Evolutionary conservation across 2,113 vertebrate species (phyloP).

Genomic region (Anguilla rostrata): DNA sequence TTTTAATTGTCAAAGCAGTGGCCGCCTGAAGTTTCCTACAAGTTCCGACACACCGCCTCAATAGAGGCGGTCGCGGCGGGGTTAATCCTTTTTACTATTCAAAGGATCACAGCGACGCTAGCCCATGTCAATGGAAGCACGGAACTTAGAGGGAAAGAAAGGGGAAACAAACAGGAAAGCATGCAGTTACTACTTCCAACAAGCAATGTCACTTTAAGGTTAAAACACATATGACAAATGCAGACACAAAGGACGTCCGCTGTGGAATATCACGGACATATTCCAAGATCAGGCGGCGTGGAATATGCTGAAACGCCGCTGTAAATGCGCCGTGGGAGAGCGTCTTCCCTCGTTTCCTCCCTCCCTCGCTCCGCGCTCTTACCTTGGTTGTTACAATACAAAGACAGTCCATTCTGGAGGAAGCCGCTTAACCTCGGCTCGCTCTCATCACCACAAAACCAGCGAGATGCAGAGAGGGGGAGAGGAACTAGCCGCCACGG

Average conservation of each 20-base stretch:
- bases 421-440: slow-evolving; percentile 70
- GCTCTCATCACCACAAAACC: slow-evolving; percentile 78
- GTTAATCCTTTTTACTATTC: slow-evolving; percentile 2
- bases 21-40: slow-evolving; percentile 30
- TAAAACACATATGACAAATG: slow-evolving; percentile 10
- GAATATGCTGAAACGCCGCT: slow-evolving; percentile 17
- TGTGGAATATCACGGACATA: slow-evolving; percentile 5
- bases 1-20: not conserved
- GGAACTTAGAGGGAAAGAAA: not conserved
- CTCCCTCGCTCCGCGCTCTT: slow-evolving; percentile 58
- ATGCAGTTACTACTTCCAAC: not conserved
- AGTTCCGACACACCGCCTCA: slow-evolving; percentile 23
- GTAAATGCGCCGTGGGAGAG: slow-evolving; percentile 19
- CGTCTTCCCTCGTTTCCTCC: slow-evolving; percentile 24
- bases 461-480: slow-evolving; percentile 66
- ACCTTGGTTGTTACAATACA: slow-evolving; percentile 98
- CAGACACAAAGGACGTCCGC: slow-evolving; percentile 21
- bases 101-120: not conserved
- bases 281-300: not conserved
- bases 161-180: not conserved
- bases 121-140: slow-evolving; percentile 15
- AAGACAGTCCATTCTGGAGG: slow-evolving; percentile 89
- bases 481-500: slow-evolving; percentile 57
- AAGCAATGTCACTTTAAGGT: slow-evolving; percentile 1
- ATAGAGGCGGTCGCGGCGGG: slow-evolving; percentile 13